These are phyloP conservation scores for Callipepla californica DNA, from an alignment of 2,113 vertebrate species.

Conservation along the genomic window DNA sequence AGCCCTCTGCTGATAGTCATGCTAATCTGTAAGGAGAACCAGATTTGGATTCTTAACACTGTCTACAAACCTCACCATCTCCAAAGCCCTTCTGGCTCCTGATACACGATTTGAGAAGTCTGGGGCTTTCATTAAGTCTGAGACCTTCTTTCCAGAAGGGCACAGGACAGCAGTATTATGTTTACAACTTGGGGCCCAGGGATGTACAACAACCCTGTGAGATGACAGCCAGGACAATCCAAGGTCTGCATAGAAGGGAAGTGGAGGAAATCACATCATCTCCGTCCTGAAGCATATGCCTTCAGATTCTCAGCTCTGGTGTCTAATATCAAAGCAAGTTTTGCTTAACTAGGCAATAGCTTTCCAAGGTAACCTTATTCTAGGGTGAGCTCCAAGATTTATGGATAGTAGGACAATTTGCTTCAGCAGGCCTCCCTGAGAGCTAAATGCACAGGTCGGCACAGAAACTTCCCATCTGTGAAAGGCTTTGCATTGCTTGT, in stretches of 20 bases:
- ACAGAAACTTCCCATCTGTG: constrained; percentile 54
- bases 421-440: background rate
- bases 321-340: constrained; percentile 17
- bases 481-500: background rate
- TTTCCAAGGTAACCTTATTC: constrained; percentile 18
- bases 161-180: background rate
- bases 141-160: background rate
- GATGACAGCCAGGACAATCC: background rate
- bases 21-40: background rate
- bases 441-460: background rate
- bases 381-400: background rate
- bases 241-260: background rate
- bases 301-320: background rate
- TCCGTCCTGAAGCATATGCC: background rate
- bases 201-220: background rate
- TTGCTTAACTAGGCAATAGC: background rate
- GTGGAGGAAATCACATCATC: background rate
- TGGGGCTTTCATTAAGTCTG: background rate
- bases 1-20: background rate
- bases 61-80: background rate
- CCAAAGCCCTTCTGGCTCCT: background rate
- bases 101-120: background rate
- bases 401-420: background rate
- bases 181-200: background rate
- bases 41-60: background rate